These are phyloP conservation scores for Morpho deidamia DNA, from an alignment of 2,888 invertebrate species.

Conservation along the genomic window DNA sequence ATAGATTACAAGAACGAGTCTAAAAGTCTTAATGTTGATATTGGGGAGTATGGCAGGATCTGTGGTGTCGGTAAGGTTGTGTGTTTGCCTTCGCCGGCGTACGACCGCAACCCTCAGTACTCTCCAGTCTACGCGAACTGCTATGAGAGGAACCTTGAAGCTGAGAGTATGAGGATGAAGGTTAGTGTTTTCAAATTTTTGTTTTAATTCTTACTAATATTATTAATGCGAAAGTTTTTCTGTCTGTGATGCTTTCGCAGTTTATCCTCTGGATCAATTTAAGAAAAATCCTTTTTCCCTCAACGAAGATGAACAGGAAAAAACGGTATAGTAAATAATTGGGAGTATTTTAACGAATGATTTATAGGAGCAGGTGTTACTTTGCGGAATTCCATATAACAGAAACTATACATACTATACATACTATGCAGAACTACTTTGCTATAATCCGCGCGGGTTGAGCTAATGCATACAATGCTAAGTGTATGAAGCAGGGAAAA, in stretches of 20 bases:
- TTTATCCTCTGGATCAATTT: background rate
- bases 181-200: slow-evolving; percentile 34
- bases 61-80: slow-evolving; percentile 34
- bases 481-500: too few relatives aligned
- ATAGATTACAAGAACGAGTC: slow-evolving; percentile 18
- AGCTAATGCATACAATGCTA: too few relatives aligned
- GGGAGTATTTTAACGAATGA: too few relatives aligned
- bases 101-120: slow-evolving; percentile 61
- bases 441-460: too few relatives aligned
- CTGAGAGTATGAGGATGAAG: slow-evolving; percentile 58
- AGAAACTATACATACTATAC: too few relatives aligned
- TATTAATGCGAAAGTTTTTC: background rate
- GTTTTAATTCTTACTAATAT: too few relatives aligned
- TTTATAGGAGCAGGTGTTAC: too few relatives aligned
- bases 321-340: too few relatives aligned
- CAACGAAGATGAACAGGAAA: too few relatives aligned
- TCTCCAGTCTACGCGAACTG: slow-evolving; percentile 59
- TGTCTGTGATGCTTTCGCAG: background rate
- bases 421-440: too few relatives aligned
- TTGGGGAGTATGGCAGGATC: slow-evolving; percentile 33
- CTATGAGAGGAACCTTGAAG: slow-evolving; percentile 66
- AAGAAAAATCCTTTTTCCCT: background rate
- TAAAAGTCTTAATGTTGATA: slow-evolving; percentile 26
- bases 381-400: too few relatives aligned
- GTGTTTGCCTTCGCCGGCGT: slow-evolving; percentile 45